Base-by-base conservation (phyloP, 2,888 invertebrate species). In the Melanotus villosus region DNA sequence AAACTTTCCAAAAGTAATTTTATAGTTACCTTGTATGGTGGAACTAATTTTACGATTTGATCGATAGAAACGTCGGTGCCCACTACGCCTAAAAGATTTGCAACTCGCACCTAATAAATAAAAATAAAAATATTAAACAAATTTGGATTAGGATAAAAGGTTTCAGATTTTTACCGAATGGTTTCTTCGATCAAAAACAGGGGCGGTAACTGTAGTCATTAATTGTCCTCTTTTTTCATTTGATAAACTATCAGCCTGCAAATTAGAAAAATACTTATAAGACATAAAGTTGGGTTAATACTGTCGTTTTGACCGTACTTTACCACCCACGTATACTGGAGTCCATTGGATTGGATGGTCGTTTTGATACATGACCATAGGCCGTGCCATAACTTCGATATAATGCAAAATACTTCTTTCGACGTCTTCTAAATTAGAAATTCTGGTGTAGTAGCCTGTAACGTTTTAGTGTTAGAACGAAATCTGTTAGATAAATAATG, bases 1-100 rank as follows among this genome's bases (percentile, higher is more conserved):
- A 5, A 34, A 5, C 10, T 32, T 9, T 32, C 1, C 2, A n/a
- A 5, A 32, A 32, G 6, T n/a, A 32, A 5, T 12, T 12, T 34
- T 32, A 10, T 34, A 34, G 12, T 54, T 87, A 95, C 95, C 91
- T 96, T 96, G 81, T 96, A 95, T 60, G 96, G 93, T 78, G 98
- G 97, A 68, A 98, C 95, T 83, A 97, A 90, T 89, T 97, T 96
- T 85, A 93, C 93, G 80, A 99, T 93, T 86, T 99, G 96, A 84
- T 96, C 93, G 79, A 99, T 91, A 76, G 98, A 97, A 71, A 99
- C 95, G 86, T 99, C 99, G 16, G 97, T 97, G 56, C 98, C 99
- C 71, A 98, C 97, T 38, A 99, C 97, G 57, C 99, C 99, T 73
- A 99, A 88, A 73, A 99, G 89, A 84, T 96, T 97, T 16, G 97